Evolutionary conservation across 2,797 vertebrate genomes (phyloP), one percentile per base, ranked within the genome.

Genomic region (Otus scops): DNA sequence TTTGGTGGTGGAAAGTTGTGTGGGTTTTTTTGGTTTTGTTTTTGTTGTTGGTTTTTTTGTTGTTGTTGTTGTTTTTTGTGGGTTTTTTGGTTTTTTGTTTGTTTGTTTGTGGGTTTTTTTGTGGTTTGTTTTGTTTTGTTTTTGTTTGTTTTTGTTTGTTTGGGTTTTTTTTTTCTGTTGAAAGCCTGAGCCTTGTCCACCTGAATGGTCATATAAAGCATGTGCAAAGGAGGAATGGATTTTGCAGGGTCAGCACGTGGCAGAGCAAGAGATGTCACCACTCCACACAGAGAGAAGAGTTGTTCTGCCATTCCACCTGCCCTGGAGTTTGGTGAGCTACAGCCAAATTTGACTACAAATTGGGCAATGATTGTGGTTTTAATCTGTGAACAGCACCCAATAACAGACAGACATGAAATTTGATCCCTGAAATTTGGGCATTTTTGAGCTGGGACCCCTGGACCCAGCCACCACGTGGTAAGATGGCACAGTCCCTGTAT

Each of bases 311-410:
- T 1, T 30, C 34, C 27, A 16, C 34, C 59, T 60, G 36, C 12
- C 14, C 11, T 21, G 7, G 24, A 69, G 23, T 73, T 71, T 56
- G 19, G 7, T 3, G 21, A 56, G 36, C 32, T 56, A 19, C n/a
- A 47, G 39, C 23, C 64, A 43, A 36, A 48, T 50, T 9, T 27
- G 71, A 41, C 63, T 43, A 16, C 41, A 73, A 48, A 47, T 2
- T 20, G 63, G 28, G n/a, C 11, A 11, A 17, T 2, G 5, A 12
- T 12, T 7, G 2, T 0, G 0, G 2, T 13, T 85, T 56, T 54
- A 45, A 11, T 32, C 68, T 12, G 15, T 7, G 22, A 84, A 26
- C 36, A 26, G 12, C 36, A 32, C 0, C 0, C 7, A n/a, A 51
- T 13, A 86, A 43, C 32, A 53, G 41, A 59, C 17, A 68, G 39